A percentile compares a stretch with the other conserved stretches of the same genome.
Conservation (phyloP, 2,797 vertebrate genomes). For the Distichodus sexfasciatus region DNA sequence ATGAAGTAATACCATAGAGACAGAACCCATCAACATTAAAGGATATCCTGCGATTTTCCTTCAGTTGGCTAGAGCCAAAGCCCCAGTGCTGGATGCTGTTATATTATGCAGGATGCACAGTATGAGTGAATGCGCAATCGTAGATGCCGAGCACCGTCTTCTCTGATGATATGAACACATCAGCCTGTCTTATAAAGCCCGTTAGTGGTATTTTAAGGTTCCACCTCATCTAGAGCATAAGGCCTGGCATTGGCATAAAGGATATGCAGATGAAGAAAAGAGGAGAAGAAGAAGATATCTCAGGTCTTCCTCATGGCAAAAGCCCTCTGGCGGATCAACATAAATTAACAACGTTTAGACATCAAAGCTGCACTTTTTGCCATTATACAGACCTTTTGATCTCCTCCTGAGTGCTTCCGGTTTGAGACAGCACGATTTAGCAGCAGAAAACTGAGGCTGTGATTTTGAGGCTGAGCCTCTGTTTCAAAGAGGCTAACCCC, state of each 20-base stretch:
- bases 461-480: background rate
- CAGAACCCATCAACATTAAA: background rate
- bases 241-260: background rate
- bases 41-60: background rate
- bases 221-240: background rate
- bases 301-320: slow-evolving; percentile 7
- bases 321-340: slow-evolving; percentile 12
- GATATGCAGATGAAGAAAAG: background rate
- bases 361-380: slow-evolving; percentile 17
- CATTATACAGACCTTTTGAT: slow-evolving; percentile 13
- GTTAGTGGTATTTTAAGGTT: background rate
- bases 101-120: background rate
- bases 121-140: background rate
- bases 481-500: background rate
- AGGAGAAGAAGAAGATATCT: background rate
- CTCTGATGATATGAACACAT: background rate
- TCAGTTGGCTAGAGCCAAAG: background rate
- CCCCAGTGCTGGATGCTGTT: background rate
- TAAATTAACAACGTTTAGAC: slow-evolving; percentile 17
- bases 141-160: background rate
- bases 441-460: background rate
- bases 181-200: background rate
- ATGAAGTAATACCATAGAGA: background rate
- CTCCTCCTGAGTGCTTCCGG: background rate
- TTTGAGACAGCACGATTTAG: background rate